Evolutionary conservation across 2,797 vertebrate species (phyloP), one percentile per base, ranked within the genome.

Genomic region (Acipenser oxyrinchus): DNA sequence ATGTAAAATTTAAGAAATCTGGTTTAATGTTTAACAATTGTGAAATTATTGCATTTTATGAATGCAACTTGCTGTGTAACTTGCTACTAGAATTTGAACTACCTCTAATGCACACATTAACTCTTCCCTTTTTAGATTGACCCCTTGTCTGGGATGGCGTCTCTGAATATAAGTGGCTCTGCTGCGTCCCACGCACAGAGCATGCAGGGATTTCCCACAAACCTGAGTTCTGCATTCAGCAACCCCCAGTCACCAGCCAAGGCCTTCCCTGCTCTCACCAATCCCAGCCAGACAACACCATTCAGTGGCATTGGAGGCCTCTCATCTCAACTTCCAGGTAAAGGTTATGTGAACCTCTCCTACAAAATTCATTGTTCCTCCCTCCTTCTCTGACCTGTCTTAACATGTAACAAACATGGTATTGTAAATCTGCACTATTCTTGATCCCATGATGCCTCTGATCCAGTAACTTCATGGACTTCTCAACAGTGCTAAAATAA

Each of bases 231-330:
- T 69, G 94, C 95, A 6, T 98, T 99, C 83, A 99, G 94, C 83
- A 98, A 98, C 74, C 97, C 97, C 63, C 95, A 98, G 71, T 99
- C 97, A 82, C 97, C 97, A 86, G 96, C 97, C 78, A 99, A 99
- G 84, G 95, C 93, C 0, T 99, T 99, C 71, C 94, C 96, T 10
- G 91, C 94, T 5, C 92, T 99, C 60, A 87, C 96, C 63, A 96
- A 93, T 71, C 89, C 95, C 51, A 98, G 94, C 79, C 94, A 97
- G 76, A 95, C 92, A 71, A 93, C 95, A 7, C 90, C 94, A 12
- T 99, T 99, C 81, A 95, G 91, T 77, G 93, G 93, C 68, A 95
- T 98, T 2, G 88, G 93, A 74, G 91, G 92, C 75, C 89, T 98
- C 68, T 92, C 95, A 65, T 94, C 96, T 9, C 97, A 99, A 78